A percentile compares a stretch with the other conserved stretches of the same genome.
Conservation (phyloP, 2,797 vertebrate species). For the Spea hammondii region DNA sequence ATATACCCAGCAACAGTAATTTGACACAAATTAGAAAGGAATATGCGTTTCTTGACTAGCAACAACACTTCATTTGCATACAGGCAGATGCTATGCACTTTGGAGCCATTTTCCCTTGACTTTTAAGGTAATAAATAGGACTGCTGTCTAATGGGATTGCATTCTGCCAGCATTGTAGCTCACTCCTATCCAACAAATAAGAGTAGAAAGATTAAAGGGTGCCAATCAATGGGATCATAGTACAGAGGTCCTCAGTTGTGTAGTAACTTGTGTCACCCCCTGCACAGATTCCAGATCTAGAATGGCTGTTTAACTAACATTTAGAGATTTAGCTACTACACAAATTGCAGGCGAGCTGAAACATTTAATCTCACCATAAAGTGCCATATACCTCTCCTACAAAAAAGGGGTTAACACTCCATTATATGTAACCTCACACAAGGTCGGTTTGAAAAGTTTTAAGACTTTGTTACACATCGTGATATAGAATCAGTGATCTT, state of each 20-base stretch:
- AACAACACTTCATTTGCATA: conserved; percentile 44
- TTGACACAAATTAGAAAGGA: conserved; percentile 53
- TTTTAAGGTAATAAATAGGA: conserved; percentile 48
- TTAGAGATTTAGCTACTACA: too few species aligned
- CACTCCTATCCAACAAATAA: conserved; percentile 41
- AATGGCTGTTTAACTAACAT: too few species aligned
- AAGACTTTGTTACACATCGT: too few species aligned
- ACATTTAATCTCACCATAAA: too few species aligned
- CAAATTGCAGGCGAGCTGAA: too few species aligned
- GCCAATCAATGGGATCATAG: conserved; percentile 31
- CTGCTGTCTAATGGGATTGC: conserved; percentile 45
- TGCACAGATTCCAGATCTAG: too few species aligned
- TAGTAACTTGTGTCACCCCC: too few species aligned
- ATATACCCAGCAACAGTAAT: conserved; percentile 50
- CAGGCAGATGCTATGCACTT: conserved; percentile 41
- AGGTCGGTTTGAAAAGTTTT: too few species aligned
- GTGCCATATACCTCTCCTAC: too few species aligned
- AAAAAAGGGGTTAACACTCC: too few species aligned
- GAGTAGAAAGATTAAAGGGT: conserved; percentile 29
- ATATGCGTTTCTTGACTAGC: conserved; percentile 51
- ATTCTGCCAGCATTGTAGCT: conserved; percentile 39
- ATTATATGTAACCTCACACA: too few species aligned
- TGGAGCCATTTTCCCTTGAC: conserved; percentile 44
- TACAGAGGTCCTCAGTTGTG: background rate
- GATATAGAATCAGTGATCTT: too few species aligned